phyloP scores from a whole-genome alignment of 2,113 vertebrate species.

The Heloderma charlesbogerti region DNA sequence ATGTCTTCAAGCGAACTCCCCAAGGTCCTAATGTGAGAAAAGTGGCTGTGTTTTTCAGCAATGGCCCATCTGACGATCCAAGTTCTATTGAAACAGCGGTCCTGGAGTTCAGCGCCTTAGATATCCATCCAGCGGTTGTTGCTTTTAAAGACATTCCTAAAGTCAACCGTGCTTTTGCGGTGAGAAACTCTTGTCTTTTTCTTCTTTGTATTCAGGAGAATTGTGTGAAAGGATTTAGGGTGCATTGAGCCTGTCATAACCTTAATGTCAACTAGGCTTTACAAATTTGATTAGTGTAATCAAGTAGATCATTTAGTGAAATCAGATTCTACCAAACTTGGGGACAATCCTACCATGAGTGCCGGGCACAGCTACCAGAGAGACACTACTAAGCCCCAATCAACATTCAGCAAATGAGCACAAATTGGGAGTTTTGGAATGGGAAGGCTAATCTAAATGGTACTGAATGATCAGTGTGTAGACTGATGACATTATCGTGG shows the following conservation, averaged over 20 bases:
- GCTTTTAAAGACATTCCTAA: conserved; percentile 61
- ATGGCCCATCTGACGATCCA: conserved; percentile 5
- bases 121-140: conserved; percentile 60
- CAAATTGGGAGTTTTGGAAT: not conserved
- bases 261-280: not conserved
- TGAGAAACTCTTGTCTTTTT: conserved; percentile 40
- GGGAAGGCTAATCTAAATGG: not conserved
- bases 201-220: not conserved
- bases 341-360: not conserved
- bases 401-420: not conserved
- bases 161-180: conserved; percentile 59
- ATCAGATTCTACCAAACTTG: not conserved
- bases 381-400: not conserved
- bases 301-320: not conserved
- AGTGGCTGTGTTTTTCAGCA: conserved; percentile 68
- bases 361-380: no score
- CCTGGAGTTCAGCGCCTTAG: conserved; percentile 61
- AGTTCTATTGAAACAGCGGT: conserved; percentile 55
- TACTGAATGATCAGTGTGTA: not conserved
- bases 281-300: not conserved
- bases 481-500: not conserved
- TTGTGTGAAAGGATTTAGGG: not conserved
- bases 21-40: conserved; percentile 53
- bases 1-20: conserved; percentile 71
- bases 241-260: not conserved